phyloP scores from a whole-genome alignment of 2,888 invertebrate species.

The Encarsia formosa region DNA sequence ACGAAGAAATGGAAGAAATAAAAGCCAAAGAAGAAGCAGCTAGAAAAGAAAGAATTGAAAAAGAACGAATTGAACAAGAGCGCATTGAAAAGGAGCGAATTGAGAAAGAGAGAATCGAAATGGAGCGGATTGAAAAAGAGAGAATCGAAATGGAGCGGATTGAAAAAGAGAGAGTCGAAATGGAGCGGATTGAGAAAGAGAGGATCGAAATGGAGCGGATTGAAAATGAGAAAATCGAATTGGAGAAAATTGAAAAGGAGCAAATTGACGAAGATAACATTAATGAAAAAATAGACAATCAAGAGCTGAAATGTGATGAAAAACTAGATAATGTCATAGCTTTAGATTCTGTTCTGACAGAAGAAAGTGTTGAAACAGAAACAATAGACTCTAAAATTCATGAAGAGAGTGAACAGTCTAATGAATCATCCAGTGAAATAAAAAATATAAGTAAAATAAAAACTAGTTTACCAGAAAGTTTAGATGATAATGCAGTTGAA shows the following conservation, averaged over 20 bases:
- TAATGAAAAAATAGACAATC: too few relatives aligned
- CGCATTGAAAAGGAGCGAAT: not conserved
- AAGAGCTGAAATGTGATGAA: too few relatives aligned
- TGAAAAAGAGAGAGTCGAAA: not conserved
- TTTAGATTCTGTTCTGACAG: too few relatives aligned
- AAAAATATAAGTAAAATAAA: too few relatives aligned
- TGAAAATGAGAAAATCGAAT: not conserved
- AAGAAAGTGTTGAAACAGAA: too few relatives aligned
- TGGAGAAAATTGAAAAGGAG: not conserved
- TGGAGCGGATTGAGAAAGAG: not conserved
- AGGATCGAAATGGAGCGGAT: not conserved
- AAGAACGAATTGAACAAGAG: not conserved
- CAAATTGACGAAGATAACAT: too few relatives aligned
- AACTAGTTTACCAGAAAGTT: too few relatives aligned
- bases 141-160: not conserved
- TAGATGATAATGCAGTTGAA: too few relatives aligned
- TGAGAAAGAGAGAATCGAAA: not conserved
- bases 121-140: not conserved
- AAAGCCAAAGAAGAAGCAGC: not conserved
- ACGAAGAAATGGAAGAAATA: not conserved
- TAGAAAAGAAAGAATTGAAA: not conserved
- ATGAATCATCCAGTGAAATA: not conserved
- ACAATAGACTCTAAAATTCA: too few relatives aligned
- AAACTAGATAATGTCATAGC: too few relatives aligned
- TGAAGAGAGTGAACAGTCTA: not conserved